Base-by-base conservation (phyloP, 2,797 vertebrate genomes). In the Tamandua tetradactyla region DNA sequence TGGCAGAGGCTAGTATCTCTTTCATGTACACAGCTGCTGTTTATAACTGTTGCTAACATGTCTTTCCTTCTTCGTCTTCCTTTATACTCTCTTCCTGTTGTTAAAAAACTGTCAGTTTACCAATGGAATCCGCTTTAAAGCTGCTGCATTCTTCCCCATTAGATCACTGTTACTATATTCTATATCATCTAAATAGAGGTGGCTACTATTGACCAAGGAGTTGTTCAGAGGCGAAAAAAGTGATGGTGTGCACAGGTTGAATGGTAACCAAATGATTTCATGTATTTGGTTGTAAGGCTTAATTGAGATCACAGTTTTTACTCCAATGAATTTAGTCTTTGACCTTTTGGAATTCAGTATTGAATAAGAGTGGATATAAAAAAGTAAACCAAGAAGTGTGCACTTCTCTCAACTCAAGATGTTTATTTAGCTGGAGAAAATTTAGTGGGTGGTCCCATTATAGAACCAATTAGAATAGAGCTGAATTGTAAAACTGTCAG, bases 361-460 rank as follows among this genome's bases (percentile, higher is more conserved):
- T 88, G 66, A 93, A 64, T 92, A 83, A 93, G 74, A 44, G 61
- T 93, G 72, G 61, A 61, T 95, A 64, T 78, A 69, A 96, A 96
- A 93, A 69, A 86, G 27, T 40, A 78, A 92, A 87, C 93, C 89
- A 93, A 94, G 79, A 92, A 95, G 44, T 94, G 32, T 84, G 80
- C 30, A 37, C 44, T 86, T 95, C 83, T 92, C n/a, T 84, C 30
- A 1, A 40, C 90, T 94, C 20, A 44, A 62, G 55, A 93, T 95
- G 55, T 96, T 96, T 96, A 80, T 92, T 95, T 96, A 94, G 85
- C 92, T 95, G 81, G 75, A 85, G 71, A 80, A 89, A 64, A 86
- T 96, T 55, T 76, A 86, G 79, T 96, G 95, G 89, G 90, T 92
- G 94, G 95, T 75, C 87, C 59, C 4, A 7, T 47, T 40, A 68